Percentiles rank a stretch among this genome's conserved stretches.
These are phyloP conservation scores for Taxidea taxus DNA, from an alignment of 2,113 vertebrate species.

Conservation along the genomic window DNA sequence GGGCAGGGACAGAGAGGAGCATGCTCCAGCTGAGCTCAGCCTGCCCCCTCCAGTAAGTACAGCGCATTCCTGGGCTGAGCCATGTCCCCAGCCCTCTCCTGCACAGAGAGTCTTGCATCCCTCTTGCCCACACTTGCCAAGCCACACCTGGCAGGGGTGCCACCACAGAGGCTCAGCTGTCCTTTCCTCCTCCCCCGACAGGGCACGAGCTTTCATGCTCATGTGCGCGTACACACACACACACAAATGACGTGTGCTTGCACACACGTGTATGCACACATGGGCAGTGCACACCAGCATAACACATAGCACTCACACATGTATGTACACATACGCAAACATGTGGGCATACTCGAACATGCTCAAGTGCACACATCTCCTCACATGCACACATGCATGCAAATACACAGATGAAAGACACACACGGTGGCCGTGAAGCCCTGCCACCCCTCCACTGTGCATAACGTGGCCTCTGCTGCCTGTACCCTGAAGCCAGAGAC, in stretches of 20 bases:
- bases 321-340: not conserved
- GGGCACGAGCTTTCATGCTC: not conserved
- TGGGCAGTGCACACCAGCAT: fast-evolving
- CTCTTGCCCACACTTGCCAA: not conserved
- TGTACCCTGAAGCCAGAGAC: no score
- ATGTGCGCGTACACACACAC: fast-evolving
- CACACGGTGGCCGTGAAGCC: not conserved
- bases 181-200: not conserved
- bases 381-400: fast-evolving
- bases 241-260: not conserved
- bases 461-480: not conserved
- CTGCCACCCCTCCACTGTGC: not conserved
- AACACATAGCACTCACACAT: fast-evolving
- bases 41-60: not conserved
- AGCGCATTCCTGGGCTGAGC: fast-evolving
- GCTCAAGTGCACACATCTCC: fast-evolving
- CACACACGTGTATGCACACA: not conserved
- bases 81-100: not conserved
- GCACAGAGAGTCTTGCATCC: not conserved
- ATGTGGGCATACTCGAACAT: not conserved
- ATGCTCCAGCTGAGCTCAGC: not conserved
- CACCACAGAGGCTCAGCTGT: not conserved
- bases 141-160: not conserved
- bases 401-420: not conserved
- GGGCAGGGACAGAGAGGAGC: fast-evolving